Conservation (phyloP, 2,797 vertebrate species). For the Luscinia luscinia region DNA sequence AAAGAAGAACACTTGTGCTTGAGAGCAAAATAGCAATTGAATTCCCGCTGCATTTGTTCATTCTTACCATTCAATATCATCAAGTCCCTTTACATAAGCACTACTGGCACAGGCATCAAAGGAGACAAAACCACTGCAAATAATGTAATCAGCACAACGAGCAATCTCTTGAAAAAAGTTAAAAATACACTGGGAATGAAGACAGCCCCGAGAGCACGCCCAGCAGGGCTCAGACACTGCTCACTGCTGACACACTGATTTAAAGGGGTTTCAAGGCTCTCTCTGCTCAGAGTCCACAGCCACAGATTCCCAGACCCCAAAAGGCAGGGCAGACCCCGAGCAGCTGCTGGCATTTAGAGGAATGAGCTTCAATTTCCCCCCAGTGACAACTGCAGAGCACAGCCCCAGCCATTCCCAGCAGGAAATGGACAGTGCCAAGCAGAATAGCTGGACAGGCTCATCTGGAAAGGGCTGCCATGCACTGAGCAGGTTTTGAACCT, state of each 20-base stretch:
- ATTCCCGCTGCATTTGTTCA: constrained; percentile 57
- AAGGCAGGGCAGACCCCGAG: background rate
- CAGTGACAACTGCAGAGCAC: background rate
- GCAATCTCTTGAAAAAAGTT: constrained; percentile 37
- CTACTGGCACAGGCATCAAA: constrained; percentile 44
- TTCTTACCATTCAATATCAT: constrained; percentile 54
- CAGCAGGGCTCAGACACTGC: rapidly evolving
- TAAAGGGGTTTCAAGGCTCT: background rate
- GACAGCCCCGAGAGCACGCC: background rate
- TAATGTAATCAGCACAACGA: constrained; percentile 58
- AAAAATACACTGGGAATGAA: constrained; percentile 11
- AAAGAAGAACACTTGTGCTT: constrained; percentile 62
- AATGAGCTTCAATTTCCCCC: constrained; percentile 23
- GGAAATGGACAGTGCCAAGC: rapidly evolving
- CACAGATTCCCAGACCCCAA: background rate
- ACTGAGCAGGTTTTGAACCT: background rate
- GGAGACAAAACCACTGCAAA: constrained; percentile 29
- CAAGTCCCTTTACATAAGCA: constrained; percentile 53
- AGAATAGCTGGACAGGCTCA: background rate
- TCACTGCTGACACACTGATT: background rate
- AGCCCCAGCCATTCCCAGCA: background rate
- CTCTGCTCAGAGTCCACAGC: background rate
- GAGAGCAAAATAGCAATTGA: constrained; percentile 58
- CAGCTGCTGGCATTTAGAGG: constrained; percentile 13
- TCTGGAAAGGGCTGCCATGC: background rate